Evolutionary conservation across 2,888 invertebrate genomes (phyloP).

Genomic region (Tridacna gigas): DNA sequence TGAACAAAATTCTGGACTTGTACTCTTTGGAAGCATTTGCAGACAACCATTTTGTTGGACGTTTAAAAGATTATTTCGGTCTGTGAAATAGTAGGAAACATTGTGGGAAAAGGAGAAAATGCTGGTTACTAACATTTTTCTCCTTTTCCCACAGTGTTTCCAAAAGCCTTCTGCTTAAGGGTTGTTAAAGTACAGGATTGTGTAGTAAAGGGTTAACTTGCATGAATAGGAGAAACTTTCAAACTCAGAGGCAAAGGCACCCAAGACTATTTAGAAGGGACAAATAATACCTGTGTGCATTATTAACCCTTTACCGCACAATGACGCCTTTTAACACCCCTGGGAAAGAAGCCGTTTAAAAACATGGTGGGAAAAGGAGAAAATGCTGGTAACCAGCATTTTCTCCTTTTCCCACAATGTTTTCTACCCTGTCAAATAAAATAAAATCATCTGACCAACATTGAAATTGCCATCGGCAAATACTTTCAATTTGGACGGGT

Average conservation of each 20-base stretch:
- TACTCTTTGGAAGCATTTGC: too few species aligned
- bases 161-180: neutral
- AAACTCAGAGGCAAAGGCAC: too few species aligned
- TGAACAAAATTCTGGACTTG: too few species aligned
- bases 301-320: neutral
- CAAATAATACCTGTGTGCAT: too few species aligned
- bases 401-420: neutral
- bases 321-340: neutral
- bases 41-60: neutral
- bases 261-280: too few species aligned
- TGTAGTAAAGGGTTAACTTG: too few species aligned
- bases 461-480: too few species aligned
- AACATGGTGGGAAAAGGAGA: neutral
- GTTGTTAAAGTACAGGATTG: neutral
- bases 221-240: too few species aligned
- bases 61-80: neutral
- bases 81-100: neutral
- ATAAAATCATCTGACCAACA: too few species aligned
- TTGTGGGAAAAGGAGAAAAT: neutral
- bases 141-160: neutral
- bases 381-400: neutral
- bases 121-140: too few species aligned
- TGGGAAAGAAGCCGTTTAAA: neutral
- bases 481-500: too few species aligned
- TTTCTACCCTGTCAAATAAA: neutral